phyloP scores from a whole-genome alignment of 1,140 invertebrate genomes.

The Panagrolaimus sp. region DNA sequence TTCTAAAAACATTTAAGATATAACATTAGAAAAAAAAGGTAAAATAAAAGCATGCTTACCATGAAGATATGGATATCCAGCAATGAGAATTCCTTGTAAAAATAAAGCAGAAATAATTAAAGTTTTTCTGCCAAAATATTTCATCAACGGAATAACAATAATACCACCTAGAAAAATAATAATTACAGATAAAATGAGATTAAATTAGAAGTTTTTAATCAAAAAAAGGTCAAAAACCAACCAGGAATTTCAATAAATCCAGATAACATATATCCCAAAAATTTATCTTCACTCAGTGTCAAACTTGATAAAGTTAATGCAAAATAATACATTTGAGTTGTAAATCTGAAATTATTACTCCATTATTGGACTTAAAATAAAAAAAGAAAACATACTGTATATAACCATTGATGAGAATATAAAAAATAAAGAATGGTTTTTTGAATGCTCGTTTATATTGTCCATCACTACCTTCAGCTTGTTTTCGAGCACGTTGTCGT shows the following conservation, averaged over 20 bases:
- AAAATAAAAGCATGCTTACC: neutral
- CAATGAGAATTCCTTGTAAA: slow-evolving; percentile 18
- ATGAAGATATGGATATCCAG: slow-evolving; percentile 11
- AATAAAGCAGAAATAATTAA: slow-evolving; percentile 15
- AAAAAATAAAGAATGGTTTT: slow-evolving; percentile 12
- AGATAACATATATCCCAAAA: slow-evolving; percentile 19
- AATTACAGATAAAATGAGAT: slow-evolving; percentile 19
- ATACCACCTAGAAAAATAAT: slow-evolving; percentile 18
- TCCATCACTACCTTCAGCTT: neutral
- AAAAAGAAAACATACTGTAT: slow-evolving; percentile 9
- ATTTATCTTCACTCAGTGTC: neutral
- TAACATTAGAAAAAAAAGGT: too few relatives aligned
- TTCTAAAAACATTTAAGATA: neutral
- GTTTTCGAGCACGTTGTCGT: neutral
- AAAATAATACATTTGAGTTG: neutral
- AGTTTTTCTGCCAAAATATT: slow-evolving; percentile 16
- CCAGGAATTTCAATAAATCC: slow-evolving; percentile 23
- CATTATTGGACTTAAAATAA: neutral
- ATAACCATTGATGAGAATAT: slow-evolving; percentile 17
- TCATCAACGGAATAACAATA: slow-evolving; percentile 21
- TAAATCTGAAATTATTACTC: neutral
- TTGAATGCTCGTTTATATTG: slow-evolving; percentile 12
- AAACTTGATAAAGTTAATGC: neutral
- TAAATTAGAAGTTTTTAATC: too few relatives aligned
- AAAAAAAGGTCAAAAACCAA: too few relatives aligned